These are phyloP conservation scores for Drosophila fungiperda DNA, from an alignment of 2,888 invertebrate genomes.

Conservation along the genomic window DNA sequence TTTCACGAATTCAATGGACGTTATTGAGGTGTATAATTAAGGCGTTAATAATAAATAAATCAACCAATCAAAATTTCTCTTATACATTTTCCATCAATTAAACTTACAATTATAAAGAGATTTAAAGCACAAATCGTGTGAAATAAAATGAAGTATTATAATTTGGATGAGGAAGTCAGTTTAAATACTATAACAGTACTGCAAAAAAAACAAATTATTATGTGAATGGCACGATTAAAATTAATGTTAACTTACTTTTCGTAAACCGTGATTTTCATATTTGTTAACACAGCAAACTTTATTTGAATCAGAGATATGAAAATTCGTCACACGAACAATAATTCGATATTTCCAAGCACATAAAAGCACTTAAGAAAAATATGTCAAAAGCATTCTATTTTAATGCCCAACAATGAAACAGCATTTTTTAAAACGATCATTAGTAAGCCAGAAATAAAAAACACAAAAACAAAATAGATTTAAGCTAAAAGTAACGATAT, in stretches of 20 bases:
- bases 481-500: conserved; percentile 44
- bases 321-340: conserved; percentile 21
- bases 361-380: conserved; percentile 31
- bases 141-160: background rate
- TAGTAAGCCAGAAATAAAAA: conserved; percentile 18
- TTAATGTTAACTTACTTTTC: conserved; percentile 25
- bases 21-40: background rate
- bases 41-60: background rate
- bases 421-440: conserved; percentile 37
- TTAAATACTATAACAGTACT: background rate
- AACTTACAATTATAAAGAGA: background rate
- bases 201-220: background rate
- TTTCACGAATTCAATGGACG: background rate
- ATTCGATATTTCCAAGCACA: conserved; percentile 36
- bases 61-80: background rate
- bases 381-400: conserved; percentile 13
- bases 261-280: conserved; percentile 12
- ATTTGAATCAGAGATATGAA: background rate
- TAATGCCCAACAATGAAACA: conserved; percentile 19
- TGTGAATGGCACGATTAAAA: background rate
- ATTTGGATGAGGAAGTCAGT: conserved; percentile 8
- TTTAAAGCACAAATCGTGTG: background rate
- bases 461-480: conserved; percentile 6
- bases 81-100: background rate
- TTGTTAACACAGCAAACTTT: conserved; percentile 9